Evolutionary conservation across 2,113 vertebrate species (phyloP).

Genomic region (Todiramphus chloris): DNA sequence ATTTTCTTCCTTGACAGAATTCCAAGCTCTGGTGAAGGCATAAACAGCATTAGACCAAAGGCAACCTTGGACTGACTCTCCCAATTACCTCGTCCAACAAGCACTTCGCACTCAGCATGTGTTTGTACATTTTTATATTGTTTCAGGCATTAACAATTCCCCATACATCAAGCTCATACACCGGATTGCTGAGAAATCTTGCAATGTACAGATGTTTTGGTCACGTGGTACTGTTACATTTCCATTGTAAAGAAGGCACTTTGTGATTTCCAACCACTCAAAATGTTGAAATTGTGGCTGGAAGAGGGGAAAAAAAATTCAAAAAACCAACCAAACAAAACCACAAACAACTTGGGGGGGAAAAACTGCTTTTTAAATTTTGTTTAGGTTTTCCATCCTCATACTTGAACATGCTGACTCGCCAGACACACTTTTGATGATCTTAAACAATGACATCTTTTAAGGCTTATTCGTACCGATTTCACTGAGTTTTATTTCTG

Average conservation of each 20-base stretch:
- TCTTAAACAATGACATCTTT: not conserved
- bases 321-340: not conserved
- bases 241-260: constrained; percentile 40
- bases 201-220: not conserved
- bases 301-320: not conserved
- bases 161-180: not conserved
- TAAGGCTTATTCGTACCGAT: not conserved
- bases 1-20: constrained; percentile 57
- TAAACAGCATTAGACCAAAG: constrained; percentile 57
- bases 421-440: not conserved
- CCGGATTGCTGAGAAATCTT: not conserved
- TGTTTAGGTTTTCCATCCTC: not conserved
- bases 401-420: not conserved
- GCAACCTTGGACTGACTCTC: constrained; percentile 38
- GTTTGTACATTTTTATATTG: constrained; percentile 65
- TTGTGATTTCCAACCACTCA: constrained; percentile 6
- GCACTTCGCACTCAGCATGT: constrained; percentile 42
- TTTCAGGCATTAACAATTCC: not conserved
- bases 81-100: constrained; percentile 52
- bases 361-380: not conserved
- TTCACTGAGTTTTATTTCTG: not conserved
- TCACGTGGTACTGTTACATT: not conserved
- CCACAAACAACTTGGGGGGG: not conserved
- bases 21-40: constrained; percentile 64
- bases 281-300: constrained; percentile 6